phyloP scores from a whole-genome alignment of 2,797 vertebrate genomes.

The Onychomys torridus region DNA sequence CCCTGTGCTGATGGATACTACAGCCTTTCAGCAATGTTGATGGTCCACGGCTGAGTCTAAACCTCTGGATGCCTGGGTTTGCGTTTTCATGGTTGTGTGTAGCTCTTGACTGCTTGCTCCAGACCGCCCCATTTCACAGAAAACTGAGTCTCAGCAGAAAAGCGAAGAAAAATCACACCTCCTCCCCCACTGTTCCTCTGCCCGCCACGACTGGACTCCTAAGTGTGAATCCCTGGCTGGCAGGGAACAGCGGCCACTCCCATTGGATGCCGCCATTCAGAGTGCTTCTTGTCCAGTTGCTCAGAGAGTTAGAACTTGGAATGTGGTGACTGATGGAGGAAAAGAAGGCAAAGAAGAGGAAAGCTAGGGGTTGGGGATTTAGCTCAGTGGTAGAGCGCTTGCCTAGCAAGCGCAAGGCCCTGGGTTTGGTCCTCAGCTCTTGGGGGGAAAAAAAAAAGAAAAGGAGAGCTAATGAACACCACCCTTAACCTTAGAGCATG shows the following conservation, averaged over 20 bases:
- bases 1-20: not conserved
- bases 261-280: not conserved
- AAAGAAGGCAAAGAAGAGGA: not conserved
- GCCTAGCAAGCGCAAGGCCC: too few species aligned
- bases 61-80: constrained; percentile 17
- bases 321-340: not conserved
- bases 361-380: too few species aligned
- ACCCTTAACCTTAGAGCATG: not conserved
- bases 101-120: constrained; percentile 55
- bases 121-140: not conserved
- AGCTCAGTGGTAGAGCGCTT: too few species aligned
- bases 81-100: constrained; percentile 38
- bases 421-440: too few species aligned
- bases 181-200: not conserved
- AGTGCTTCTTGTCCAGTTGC: not conserved
- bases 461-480: not conserved
- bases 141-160: not conserved
- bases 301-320: not conserved
- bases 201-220: not conserved
- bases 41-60: not conserved
- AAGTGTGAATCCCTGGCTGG: not conserved
- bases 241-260: not conserved
- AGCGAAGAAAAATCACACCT: constrained; percentile 17
- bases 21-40: constrained; percentile 17
- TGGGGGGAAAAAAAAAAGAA: too few species aligned